Conservation (phyloP, 1,140 invertebrate species). For the Gonioctena quinquepunctata region DNA sequence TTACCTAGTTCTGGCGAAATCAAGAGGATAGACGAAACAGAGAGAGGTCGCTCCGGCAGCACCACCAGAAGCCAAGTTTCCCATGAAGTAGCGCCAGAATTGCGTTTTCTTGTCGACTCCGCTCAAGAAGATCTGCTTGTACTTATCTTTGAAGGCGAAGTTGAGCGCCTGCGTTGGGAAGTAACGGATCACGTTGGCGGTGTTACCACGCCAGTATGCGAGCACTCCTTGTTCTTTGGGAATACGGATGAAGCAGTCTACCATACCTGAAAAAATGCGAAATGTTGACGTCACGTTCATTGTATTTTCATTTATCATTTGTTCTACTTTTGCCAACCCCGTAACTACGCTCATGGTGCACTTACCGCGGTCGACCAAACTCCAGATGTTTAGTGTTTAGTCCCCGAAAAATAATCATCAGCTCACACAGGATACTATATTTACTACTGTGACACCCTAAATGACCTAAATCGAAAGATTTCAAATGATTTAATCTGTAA, state of each 20-base stretch:
- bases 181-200: conserved; percentile 90
- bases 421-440: too few relatives aligned
- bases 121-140: conserved; percentile 82
- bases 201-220: conserved; percentile 92
- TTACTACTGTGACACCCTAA: too few relatives aligned
- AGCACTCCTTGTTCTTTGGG: conserved; percentile 83
- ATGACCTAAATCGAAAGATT: too few relatives aligned
- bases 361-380: too few relatives aligned
- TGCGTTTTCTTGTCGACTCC: conserved; percentile 89
- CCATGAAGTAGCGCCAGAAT: conserved; percentile 83
- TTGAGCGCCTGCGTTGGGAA: conserved; percentile 96
- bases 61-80: conserved; percentile 90
- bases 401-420: too few relatives aligned
- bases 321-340: too few relatives aligned
- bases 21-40: conserved; percentile 94
- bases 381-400: too few relatives aligned
- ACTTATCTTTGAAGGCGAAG: conserved; percentile 93
- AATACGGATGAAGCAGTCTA: conserved; percentile 85
- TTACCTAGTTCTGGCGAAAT: conserved; percentile 91
- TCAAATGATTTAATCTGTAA: too few relatives aligned
- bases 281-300: too few relatives aligned
- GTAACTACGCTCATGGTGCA: too few relatives aligned
- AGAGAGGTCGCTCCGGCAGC: conserved; percentile 92
- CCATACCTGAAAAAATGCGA: conserved; percentile 68
- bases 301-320: too few relatives aligned